phyloP scores from a whole-genome alignment of 2,888 invertebrate species.

The Temnothorax unifasciatus region DNA sequence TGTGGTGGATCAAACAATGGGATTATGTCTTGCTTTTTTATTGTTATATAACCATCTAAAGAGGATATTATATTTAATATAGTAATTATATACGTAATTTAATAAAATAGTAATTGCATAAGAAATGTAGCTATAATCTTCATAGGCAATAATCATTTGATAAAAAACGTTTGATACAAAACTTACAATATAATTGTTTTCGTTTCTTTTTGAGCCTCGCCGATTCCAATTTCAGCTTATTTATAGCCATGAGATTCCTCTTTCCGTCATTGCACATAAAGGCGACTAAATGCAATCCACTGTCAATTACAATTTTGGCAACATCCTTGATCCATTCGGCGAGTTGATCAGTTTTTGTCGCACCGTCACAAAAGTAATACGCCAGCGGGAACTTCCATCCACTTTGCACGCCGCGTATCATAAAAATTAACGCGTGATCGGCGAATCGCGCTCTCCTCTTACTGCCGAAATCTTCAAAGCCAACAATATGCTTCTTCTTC shows the following conservation, averaged over 20 bases:
- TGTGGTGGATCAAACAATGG: constrained; percentile 51
- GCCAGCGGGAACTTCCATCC: constrained; percentile 61
- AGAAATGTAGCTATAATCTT: not conserved
- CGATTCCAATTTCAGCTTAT: constrained; percentile 49
- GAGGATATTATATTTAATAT: not conserved
- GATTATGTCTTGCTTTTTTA: constrained; percentile 44
- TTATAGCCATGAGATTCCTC: constrained; percentile 51
- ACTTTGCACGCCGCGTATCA: constrained; percentile 59
- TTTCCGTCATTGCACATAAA: constrained; percentile 57
- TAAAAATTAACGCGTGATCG: constrained; percentile 63
- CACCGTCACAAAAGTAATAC: constrained; percentile 53
- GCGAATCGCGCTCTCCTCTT: constrained; percentile 47
- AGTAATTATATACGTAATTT: not conserved
- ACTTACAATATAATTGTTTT: constrained; percentile 39
- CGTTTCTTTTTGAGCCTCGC: constrained; percentile 4
- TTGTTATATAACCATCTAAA: constrained; percentile 37
- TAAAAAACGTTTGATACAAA: not conserved
- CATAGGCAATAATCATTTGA: not conserved
- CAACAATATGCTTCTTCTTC: constrained; percentile 43
- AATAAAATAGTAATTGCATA: not conserved
- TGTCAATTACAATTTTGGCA: constrained; percentile 35
- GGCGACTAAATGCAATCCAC: constrained; percentile 52
- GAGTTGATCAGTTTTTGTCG: constrained; percentile 48
- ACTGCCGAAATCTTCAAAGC: constrained; percentile 61
- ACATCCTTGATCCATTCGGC: constrained; percentile 49